Evolutionary conservation across 2,888 invertebrate genomes (phyloP).

Genomic region (Digitonthophagus gazella): DNA sequence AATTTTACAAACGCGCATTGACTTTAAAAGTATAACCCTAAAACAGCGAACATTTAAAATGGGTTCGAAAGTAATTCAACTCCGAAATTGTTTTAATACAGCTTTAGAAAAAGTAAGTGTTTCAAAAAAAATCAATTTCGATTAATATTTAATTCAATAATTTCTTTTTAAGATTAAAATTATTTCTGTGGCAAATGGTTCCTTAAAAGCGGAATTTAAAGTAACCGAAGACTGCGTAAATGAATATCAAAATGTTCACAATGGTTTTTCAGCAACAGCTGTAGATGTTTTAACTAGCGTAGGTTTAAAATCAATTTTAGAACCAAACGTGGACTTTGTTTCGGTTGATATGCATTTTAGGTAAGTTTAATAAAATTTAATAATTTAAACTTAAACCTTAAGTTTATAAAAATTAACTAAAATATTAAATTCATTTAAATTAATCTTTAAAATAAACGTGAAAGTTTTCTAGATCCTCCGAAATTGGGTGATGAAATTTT

Average conservation of each 20-base stretch:
- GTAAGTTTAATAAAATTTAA: background rate
- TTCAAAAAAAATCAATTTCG: background rate
- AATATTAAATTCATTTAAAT: background rate
- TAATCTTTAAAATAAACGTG: slow-evolving; percentile 38
- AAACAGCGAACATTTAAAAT: no score
- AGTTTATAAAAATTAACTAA: background rate
- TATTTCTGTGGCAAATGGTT: slow-evolving; percentile 2
- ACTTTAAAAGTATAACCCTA: no score
- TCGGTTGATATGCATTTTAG: background rate
- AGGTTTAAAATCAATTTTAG: background rate
- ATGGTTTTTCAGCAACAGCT: slow-evolving; percentile 13
- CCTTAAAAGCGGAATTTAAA: background rate
- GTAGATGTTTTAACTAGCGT: slow-evolving; percentile 1
- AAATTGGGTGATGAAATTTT: slow-evolving; percentile 74
- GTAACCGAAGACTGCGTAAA: slow-evolving; percentile 1
- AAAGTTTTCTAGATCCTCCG: slow-evolving; percentile 75
- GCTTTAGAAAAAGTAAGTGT: slow-evolving; percentile 23
- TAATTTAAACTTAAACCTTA: no score
- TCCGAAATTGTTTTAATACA: slow-evolving; percentile 28
- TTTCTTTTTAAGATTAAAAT: slow-evolving; percentile 23
- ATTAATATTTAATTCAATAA: no score
- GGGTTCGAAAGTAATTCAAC: no score
- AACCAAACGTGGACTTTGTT: background rate
- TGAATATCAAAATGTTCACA: background rate
- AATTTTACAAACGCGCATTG: no score